A percentile compares a stretch with the other conserved stretches of the same genome.
Evolutionary conservation across 2,113 vertebrate species (phyloP).

Genomic region (Mobula hypostoma): DNA sequence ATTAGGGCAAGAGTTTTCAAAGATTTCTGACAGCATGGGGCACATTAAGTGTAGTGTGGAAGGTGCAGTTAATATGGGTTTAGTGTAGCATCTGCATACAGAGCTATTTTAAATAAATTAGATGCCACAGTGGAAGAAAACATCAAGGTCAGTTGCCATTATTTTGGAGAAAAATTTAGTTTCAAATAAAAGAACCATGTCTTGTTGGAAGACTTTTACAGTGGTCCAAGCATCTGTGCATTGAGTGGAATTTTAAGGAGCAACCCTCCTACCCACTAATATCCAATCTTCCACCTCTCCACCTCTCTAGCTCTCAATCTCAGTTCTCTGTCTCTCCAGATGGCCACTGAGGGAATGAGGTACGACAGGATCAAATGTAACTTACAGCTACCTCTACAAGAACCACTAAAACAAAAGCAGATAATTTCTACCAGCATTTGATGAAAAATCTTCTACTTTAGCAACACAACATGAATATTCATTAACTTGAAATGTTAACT

Average conservation of each 20-base stretch:
- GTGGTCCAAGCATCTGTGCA: background rate
- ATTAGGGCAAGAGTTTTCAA: background rate
- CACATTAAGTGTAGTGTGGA: background rate
- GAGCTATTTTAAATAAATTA: background rate
- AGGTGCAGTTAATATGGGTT: background rate
- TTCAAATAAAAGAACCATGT: background rate
- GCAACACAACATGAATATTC: background rate
- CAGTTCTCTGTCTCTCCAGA: too few species aligned
- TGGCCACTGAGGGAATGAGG: background rate
- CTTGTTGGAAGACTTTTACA: background rate
- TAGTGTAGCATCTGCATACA: background rate
- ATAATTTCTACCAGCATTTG: background rate
- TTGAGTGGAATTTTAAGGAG: background rate
- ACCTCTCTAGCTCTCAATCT: too few species aligned
- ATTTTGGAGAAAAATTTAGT: background rate
- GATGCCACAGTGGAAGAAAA: background rate
- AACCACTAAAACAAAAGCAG: background rate
- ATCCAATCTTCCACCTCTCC: too few species aligned
- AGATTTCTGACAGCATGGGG: background rate
- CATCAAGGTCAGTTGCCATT: background rate
- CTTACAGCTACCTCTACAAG: background rate
- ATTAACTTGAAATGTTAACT: background rate
- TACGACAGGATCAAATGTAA: background rate
- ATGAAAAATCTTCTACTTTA: background rate
- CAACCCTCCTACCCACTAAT: too few species aligned